Base-by-base conservation (phyloP, 1,140 invertebrate species). In the Glomeris maerens region DNA sequence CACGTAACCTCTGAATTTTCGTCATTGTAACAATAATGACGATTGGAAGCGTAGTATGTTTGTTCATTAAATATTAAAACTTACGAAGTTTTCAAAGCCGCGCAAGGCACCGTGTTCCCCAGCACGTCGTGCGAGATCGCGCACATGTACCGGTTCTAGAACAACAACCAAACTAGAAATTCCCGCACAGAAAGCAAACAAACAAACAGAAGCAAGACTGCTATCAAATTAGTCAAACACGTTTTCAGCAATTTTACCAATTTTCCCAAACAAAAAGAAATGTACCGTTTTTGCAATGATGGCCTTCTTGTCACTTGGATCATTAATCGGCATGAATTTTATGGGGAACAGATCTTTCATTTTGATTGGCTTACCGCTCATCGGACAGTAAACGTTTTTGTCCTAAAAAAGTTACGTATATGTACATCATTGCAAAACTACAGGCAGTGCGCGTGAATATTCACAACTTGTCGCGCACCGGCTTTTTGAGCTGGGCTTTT, bases 51-150 rank as follows among this genome's bases (percentile, higher is more conserved):
- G 40, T 5, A 50, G 2, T 47, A 20, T 38, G 14, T 3, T 26
- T 28, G 44, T 31, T 40, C 14, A 22, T 31, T 21, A 27, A 52
- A 27, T 31, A 42, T 5, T 28, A 5, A 54, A 56, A 73, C 77
- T 80, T 75, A 90, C 84, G 86, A 90, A 52, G 88, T 80, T 70
- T 75, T 81, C 22, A 99, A 75, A 42, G 97, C 83, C 51, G 85
- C 92, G 69, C 84, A 92, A 4, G 90, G 89, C 2, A 92, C 80
- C 20, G 89, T 87, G 72, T 98, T 98, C 53, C 86, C 83, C 10
- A 99, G 68, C 46, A 95, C 78, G 71, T 99, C 96, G 67, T 92
- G 84, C 25, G 93, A 98, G 0, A 99, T 83, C 3, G 95, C 84
- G 70, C 96, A 99, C 78, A 94, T 94, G 65, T 95, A 99, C 62